phyloP scores from a whole-genome alignment of 2,888 invertebrate species.

The Auanema sp. region DNA sequence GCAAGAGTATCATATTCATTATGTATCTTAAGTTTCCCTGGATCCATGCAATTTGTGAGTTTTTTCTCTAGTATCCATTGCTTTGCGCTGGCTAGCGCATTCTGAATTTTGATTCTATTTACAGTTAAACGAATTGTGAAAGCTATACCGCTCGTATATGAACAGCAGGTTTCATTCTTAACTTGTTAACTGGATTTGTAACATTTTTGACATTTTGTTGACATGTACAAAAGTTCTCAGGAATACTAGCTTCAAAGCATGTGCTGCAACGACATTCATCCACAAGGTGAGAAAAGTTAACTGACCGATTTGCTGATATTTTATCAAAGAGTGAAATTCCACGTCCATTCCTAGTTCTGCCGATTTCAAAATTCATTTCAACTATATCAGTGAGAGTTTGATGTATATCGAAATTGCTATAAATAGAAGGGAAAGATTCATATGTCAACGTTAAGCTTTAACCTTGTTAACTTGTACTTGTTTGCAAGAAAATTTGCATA shows the following conservation, averaged over 20 bases:
- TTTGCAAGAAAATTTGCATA: conserved; percentile 33
- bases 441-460: conserved; percentile 40
- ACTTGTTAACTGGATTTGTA: too few species aligned
- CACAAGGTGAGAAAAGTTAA: conserved; percentile 6
- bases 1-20: conserved; percentile 23
- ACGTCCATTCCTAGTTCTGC: conserved; percentile 19
- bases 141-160: too few species aligned
- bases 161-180: too few species aligned
- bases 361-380: conserved; percentile 29
- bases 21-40: conserved; percentile 15
- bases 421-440: conserved; percentile 50
- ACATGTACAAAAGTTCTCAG: conserved; percentile 51
- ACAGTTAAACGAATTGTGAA: too few species aligned
- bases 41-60: conserved; percentile 26
- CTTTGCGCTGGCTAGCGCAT: too few species aligned
- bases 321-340: conserved; percentile 45
- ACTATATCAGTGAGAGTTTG: conserved; percentile 63
- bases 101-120: too few species aligned
- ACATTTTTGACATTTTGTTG: not conserved
- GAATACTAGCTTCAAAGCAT: conserved; percentile 44
- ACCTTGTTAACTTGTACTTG: conserved; percentile 37
- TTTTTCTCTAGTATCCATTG: conserved; percentile 27
- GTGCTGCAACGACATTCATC: conserved; percentile 21
- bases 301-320: conserved; percentile 20
- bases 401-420: conserved; percentile 67